Evolutionary conservation across 2,797 vertebrate genomes (phyloP).

Genomic region (Taeniopygia guttata): DNA sequence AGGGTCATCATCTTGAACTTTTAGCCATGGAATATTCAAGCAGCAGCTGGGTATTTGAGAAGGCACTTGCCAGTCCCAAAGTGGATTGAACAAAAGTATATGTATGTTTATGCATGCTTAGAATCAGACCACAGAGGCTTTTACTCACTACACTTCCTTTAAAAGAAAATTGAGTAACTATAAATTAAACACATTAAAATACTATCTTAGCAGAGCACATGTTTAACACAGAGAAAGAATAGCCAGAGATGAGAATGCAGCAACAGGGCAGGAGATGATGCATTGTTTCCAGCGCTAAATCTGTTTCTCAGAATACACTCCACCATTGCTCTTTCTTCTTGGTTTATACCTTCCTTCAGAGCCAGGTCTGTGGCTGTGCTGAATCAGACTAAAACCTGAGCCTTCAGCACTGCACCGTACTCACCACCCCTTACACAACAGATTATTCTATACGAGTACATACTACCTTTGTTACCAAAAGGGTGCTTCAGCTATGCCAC

Average conservation of each 20-base stretch:
- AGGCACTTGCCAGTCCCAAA: not conserved
- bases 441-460: not conserved
- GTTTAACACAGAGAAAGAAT: not conserved
- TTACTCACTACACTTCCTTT: not conserved
- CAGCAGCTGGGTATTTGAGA: not conserved
- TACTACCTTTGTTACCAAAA: not conserved
- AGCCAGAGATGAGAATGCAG: not conserved
- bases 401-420: not conserved
- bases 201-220: not conserved
- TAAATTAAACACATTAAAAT: not conserved
- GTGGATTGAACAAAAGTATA: not conserved
- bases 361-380: not conserved
- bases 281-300: not conserved
- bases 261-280: not conserved
- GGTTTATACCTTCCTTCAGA: not conserved
- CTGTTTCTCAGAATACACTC: not conserved
- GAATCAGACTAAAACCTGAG: not conserved
- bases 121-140: not conserved
- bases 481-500: not conserved
- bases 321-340: not conserved
- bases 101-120: not conserved
- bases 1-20: not conserved
- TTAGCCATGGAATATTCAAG: not conserved
- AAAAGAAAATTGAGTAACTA: not conserved
- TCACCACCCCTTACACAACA: not conserved